Evolutionary conservation across 2,113 vertebrate species (phyloP).

Genomic region (Rallus limicola): DNA sequence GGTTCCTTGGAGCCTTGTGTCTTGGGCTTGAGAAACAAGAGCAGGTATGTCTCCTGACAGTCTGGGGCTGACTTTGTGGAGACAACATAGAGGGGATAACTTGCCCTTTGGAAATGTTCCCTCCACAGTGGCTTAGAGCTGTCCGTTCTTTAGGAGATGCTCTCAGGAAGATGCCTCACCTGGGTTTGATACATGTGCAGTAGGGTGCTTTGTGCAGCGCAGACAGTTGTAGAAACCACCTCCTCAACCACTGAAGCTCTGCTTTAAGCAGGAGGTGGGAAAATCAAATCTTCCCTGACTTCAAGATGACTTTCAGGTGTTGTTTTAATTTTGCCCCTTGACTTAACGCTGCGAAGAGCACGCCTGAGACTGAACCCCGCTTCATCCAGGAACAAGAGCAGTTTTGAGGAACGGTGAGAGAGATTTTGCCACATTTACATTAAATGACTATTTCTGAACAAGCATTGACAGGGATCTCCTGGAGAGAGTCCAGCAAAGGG

Average conservation of each 20-base stretch:
- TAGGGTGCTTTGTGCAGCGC: rapidly evolving
- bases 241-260: not conserved
- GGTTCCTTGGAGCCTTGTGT: not conserved
- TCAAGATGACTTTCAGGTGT: not conserved
- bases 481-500: no score
- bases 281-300: not conserved
- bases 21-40: not conserved
- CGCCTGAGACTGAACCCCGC: not conserved
- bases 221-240: not conserved
- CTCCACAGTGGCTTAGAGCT: not conserved
- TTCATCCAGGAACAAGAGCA: rapidly evolving
- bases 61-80: not conserved
- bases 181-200: rapidly evolving
- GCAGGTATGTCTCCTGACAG: not conserved
- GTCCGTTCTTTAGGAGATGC: not conserved
- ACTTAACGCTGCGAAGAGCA: rapidly evolving
- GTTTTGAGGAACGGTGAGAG: not conserved
- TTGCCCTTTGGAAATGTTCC: not conserved
- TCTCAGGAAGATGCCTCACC: rapidly evolving
- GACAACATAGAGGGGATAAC: not conserved
- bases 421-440: not conserved
- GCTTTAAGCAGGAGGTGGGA: not conserved
- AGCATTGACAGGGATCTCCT: no score
- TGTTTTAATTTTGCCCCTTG: not conserved
- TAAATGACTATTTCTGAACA: not conserved